These are phyloP conservation scores for Bucorvus abyssinicus DNA, from an alignment of 2,797 vertebrate species.

Conservation along the genomic window DNA sequence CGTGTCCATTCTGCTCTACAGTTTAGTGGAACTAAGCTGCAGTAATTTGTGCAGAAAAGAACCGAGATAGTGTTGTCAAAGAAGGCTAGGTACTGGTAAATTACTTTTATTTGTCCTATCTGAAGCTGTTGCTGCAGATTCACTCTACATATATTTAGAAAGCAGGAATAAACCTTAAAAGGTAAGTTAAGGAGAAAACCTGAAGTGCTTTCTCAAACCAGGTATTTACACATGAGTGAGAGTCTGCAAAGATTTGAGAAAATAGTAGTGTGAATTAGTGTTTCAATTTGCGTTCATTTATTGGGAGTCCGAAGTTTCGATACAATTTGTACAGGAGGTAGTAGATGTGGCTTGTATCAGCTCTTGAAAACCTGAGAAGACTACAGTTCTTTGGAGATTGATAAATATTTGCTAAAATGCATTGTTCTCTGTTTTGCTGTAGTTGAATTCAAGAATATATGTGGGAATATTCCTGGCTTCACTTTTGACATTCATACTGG, in stretches of 20 bases:
- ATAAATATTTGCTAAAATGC: not conserved
- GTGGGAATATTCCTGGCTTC: constrained; percentile 85
- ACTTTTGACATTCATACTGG: constrained; percentile 85
- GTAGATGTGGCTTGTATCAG: not conserved
- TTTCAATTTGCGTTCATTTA: not conserved
- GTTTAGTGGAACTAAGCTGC: not conserved
- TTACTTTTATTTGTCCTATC: not conserved
- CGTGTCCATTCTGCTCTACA: not conserved
- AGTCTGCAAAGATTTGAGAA: not conserved
- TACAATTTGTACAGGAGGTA: not conserved
- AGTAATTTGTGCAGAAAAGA: not conserved
- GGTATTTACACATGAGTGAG: not conserved
- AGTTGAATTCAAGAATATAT: constrained; percentile 82
- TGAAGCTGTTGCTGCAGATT: not conserved
- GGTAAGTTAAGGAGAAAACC: not conserved
- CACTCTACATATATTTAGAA: not conserved
- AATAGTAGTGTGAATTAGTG: not conserved
- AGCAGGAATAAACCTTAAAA: not conserved
- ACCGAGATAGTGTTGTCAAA: not conserved
- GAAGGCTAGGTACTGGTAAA: not conserved
- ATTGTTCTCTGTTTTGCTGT: constrained; percentile 6
- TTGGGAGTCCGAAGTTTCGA: not conserved
- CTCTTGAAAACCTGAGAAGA: not conserved
- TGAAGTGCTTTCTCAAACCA: not conserved
- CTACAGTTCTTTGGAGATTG: not conserved